Conservation (phyloP, 2,797 vertebrate species). For the Netta rufina region DNA sequence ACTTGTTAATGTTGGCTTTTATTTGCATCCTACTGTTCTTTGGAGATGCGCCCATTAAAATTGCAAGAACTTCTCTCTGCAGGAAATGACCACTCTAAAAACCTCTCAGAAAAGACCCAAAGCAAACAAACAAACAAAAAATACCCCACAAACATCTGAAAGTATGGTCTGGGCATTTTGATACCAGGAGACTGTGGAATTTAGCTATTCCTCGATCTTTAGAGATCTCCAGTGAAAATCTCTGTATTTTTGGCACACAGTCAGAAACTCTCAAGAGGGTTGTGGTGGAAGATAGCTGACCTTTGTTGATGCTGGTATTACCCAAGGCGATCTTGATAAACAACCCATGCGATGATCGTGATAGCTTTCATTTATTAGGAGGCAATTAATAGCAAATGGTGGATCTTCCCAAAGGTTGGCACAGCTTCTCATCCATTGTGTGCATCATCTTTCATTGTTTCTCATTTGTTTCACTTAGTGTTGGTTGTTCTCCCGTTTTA, state of each 20-base stretch:
- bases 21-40: neutral
- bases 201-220: neutral
- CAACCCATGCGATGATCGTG: rapidly evolving
- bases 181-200: neutral
- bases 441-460: neutral
- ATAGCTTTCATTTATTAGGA: neutral
- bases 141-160: neutral
- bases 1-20: neutral
- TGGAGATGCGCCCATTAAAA: neutral
- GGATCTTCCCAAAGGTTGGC: neutral
- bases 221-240: neutral
- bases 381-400: neutral
- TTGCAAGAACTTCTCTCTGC: neutral
- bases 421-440: neutral
- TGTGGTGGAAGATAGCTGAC: neutral
- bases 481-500: neutral
- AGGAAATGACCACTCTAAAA: neutral
- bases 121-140: too few species aligned
- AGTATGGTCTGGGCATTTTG: neutral
- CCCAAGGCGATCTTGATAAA: neutral
- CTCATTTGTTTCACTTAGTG: neutral
- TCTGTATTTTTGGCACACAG: neutral
- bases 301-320: neutral
- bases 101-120: neutral
- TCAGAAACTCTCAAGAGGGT: neutral